Percentiles rank a stretch among this genome's conserved stretches.
Evolutionary conservation across 1,140 invertebrate genomes (phyloP).

Genomic region (Asobara japonica): DNA sequence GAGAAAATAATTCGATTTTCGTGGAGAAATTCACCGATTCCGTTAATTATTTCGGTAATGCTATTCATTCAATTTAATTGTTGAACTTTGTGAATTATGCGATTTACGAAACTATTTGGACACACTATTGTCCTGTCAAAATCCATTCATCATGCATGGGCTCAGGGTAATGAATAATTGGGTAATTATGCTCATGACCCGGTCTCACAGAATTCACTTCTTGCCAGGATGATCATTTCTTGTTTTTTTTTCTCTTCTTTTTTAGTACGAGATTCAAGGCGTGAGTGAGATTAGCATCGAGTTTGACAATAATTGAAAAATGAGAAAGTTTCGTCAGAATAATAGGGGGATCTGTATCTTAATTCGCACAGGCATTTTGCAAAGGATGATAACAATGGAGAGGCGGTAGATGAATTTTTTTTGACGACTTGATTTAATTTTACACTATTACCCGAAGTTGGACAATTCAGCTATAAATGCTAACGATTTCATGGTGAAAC

Average conservation of each 20-base stretch:
- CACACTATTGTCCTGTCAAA: not conserved
- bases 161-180: not conserved
- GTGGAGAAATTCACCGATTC: not conserved
- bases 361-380: not conserved
- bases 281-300: not conserved
- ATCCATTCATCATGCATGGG: slow-evolving; percentile 3
- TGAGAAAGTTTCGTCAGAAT: not conserved
- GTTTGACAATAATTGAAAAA: not conserved
- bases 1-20: not conserved
- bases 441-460: no score
- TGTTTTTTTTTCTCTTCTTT: no score
- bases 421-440: no score
- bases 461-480: no score
- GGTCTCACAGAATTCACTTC: not conserved
- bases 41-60: not conserved
- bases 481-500: no score
- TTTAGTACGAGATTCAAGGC: not conserved
- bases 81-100: slow-evolving; percentile 3
- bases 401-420: no score
- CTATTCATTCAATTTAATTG: not conserved
- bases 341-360: not conserved
- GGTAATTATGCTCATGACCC: slow-evolving; percentile 8
- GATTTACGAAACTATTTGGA: not conserved
- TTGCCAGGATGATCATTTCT: not conserved
- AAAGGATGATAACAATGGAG: no score